Conservation (phyloP, 1,140 invertebrate species). For the Zaprionus davidi region DNA sequence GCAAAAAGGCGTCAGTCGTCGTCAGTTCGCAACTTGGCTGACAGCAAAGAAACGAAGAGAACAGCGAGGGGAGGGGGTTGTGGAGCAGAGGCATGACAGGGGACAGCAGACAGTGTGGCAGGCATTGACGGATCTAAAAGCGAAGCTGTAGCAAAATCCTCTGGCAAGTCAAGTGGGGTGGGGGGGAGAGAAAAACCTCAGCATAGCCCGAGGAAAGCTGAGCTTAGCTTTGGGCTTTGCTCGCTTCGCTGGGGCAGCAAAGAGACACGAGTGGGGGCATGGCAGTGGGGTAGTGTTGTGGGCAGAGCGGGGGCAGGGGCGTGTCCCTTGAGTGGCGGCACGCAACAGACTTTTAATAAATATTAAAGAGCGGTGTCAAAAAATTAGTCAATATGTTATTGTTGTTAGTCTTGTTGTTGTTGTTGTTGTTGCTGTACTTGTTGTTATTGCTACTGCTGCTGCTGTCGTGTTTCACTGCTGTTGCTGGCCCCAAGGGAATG, state of each 20-base stretch:
- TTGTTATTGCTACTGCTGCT: not conserved
- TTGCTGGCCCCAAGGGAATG: not conserved
- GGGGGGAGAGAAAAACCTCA: conserved; percentile 22
- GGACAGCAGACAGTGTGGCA: not conserved
- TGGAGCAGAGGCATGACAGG: not conserved
- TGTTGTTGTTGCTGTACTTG: not conserved
- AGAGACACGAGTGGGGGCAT: not conserved
- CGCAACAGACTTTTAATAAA: conserved; percentile 81
- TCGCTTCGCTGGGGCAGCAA: conserved; percentile 29
- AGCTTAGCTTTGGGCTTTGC: conserved; percentile 53
- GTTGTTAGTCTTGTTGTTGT: not conserved
- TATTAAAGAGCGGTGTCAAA: conserved; percentile 73
- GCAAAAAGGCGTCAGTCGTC: conserved; percentile 35
- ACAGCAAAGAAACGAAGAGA: conserved; percentile 16
- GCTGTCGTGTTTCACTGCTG: not conserved
- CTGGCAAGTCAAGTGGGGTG: not conserved
- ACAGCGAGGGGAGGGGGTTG: not conserved
- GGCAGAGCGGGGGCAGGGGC: not conserved
- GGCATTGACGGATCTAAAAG: conserved; percentile 22
- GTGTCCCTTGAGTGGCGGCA: conserved; percentile 68
- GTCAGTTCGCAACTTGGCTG: conserved; percentile 31
- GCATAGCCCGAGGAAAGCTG: conserved; percentile 21
- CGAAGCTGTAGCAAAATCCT: conserved; percentile 6
- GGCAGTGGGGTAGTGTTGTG: not conserved
- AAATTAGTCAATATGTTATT: conserved; percentile 44